Evolutionary conservation across 2,888 invertebrate species (phyloP).

Genomic region (Eueremaeus valkanovi): DNA sequence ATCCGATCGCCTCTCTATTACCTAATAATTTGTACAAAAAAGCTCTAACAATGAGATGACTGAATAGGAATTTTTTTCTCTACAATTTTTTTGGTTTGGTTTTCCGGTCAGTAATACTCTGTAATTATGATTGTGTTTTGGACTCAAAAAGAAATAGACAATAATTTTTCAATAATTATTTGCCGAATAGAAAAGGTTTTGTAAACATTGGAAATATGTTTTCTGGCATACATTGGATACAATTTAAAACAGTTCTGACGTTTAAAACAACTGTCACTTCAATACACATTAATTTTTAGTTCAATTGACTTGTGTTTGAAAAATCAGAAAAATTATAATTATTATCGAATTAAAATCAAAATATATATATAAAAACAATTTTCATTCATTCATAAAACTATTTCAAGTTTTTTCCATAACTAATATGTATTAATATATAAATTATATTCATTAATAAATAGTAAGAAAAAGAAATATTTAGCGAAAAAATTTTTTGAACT

Average conservation of each 20-base stretch:
- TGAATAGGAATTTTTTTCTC: not conserved
- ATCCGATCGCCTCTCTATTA: not conserved
- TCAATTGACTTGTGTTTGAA: too few relatives aligned
- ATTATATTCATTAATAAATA: too few relatives aligned
- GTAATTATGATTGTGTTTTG: not conserved
- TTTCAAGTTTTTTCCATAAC: too few relatives aligned
- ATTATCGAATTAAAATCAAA: too few relatives aligned
- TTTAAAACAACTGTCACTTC: constrained; percentile 21
- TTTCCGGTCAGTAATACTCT: constrained; percentile 33
- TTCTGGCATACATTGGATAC: constrained; percentile 26
- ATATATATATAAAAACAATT: too few relatives aligned
- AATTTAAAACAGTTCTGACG: not conserved
- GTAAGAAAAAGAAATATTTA: too few relatives aligned
- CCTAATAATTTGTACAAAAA: constrained; percentile 7
- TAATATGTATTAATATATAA: too few relatives aligned
- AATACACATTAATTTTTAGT: not conserved
- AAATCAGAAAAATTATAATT: too few relatives aligned
- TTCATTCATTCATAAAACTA: too few relatives aligned
- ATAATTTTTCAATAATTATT: not conserved
- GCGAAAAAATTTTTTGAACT: too few relatives aligned
- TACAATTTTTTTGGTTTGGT: not conserved
- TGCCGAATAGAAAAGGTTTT: not conserved
- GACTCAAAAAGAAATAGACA: not conserved
- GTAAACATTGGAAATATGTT: constrained; percentile 6
- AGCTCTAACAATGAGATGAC: not conserved